Evolutionary conservation across 1,140 invertebrate genomes (phyloP), one percentile per base, ranked within the genome.

Genomic region (Leptoteleia sp.): DNA sequence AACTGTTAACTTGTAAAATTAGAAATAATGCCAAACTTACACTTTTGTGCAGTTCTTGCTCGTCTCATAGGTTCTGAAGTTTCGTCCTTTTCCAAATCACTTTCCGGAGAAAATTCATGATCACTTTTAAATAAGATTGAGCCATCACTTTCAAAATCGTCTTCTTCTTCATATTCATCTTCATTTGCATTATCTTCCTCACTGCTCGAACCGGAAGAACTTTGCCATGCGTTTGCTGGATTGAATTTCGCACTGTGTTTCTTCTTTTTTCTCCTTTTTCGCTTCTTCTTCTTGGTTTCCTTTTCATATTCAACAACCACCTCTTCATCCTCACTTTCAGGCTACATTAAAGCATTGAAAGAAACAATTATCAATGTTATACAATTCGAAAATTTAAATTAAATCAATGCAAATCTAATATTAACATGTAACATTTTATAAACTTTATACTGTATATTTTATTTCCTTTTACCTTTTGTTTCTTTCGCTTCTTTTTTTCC

Each of bases 41-140:
- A 84, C 88, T 92, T 92, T 81, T 90, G 90, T 45, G 91, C 94
- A 11, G 94, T 95, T 81, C 94, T 87, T 1, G 94, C 94, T 52
- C 93, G 87, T 84, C 92, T 90, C 45, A 93, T 84, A 3, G 93
- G 93, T 13, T 90, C 89, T 6, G 89, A 87, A 13, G 88, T 87
- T 29, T 89, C 90, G 59, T 91, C 91, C 9, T 91, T 90, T 76
- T 93, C 92, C 15, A 93, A 82, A 82, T 94, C 93, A 57, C 93
- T 93, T 77, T 94, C 93, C 0, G 95, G 95, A 0, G 95, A 97
- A 86, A 97, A 97, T 87, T 97, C 96, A 81, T 97, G 96, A 87
- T 97, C 96, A 0, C 95, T 96, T 86, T 94, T 94, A 22, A 94
- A 93, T 0, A 93, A 82, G n/a, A 93, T 85, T 7, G 91, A 91